Base-by-base conservation (phyloP, 2,888 invertebrate genomes). In the Drosophila mimetica region DNA sequence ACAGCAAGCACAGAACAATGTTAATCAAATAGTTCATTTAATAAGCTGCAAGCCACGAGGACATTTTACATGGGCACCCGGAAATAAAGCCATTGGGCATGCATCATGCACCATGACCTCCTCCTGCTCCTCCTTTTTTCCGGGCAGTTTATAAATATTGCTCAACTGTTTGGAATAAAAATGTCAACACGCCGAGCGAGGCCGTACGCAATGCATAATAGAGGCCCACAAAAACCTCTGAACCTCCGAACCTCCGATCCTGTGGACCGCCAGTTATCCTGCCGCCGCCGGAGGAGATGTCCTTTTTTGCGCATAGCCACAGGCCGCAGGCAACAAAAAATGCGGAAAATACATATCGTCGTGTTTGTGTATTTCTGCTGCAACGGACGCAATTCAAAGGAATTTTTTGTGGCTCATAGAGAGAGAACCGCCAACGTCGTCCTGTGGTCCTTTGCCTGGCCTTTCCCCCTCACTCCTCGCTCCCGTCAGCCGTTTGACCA, bases 261-360 rank as follows among this genome's bases (percentile, higher is more conserved):
- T 44, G 44, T 44, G 28, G 44, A n/a, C 57, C 37, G 28, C 34
- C 42, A 47, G 32, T 16, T 32, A 50, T 36, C 42, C 65, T 6
- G 25, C 55, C 64, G 69, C 55, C 64, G 69, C 55, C 69, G 69
- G 54, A 67, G 69, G 70, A 82, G 86, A 75, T 83, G 83, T 87
- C 83, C 86, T 83, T 81, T 81, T 83, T 87, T 85, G 77, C 88
- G 88, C 83, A 85, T 77, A 63, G 82, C 86, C 77, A 52, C 48
- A 54, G 79, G 83, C 67, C 20, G 48, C 14, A 16, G 39, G 32
- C 58, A 65, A 79, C 54, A 72, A 57, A 71, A 50, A 60, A 54
- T 41, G 25, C 25, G 47, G 14, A 42, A 48, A 57, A 63, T 63
- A 63, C 61, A 72, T 48, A 66, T 64, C 78, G 41, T 30, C 32